Conservation (phyloP, 92 coral and sea anemone genomes). For the Heteractis magnifica region DNA sequence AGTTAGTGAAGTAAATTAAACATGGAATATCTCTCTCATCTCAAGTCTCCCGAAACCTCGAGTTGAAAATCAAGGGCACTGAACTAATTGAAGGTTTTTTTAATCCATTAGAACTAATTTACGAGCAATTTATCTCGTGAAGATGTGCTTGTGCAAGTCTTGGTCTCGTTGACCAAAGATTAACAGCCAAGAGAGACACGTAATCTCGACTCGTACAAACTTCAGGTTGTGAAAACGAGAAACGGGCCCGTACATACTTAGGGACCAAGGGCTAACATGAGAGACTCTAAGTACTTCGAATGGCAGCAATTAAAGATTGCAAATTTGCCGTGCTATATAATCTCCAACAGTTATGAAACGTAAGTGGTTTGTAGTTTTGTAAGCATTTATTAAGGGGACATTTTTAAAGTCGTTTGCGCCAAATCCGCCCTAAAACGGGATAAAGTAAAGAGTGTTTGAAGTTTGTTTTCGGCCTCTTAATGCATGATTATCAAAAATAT, state of each 20-base stretch:
- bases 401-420: too few species aligned
- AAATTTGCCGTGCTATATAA: background rate
- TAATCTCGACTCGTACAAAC: background rate
- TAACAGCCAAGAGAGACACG: background rate
- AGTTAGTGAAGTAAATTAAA: background rate
- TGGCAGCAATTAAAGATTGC: background rate
- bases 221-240: background rate
- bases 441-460: too few species aligned
- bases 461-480: too few species aligned
- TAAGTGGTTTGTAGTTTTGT: too few species aligned
- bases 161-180: background rate
- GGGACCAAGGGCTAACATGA: background rate
- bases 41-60: background rate
- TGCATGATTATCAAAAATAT: too few species aligned
- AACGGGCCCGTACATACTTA: background rate
- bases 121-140: background rate
- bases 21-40: background rate
- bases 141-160: background rate
- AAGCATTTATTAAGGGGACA: too few species aligned
- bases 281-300: background rate
- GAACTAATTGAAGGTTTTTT: background rate
- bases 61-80: background rate
- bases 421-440: too few species aligned
- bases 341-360: background rate
- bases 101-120: background rate